Conservation (phyloP, 2,888 invertebrate species). For the Flexamia atlantica region DNA sequence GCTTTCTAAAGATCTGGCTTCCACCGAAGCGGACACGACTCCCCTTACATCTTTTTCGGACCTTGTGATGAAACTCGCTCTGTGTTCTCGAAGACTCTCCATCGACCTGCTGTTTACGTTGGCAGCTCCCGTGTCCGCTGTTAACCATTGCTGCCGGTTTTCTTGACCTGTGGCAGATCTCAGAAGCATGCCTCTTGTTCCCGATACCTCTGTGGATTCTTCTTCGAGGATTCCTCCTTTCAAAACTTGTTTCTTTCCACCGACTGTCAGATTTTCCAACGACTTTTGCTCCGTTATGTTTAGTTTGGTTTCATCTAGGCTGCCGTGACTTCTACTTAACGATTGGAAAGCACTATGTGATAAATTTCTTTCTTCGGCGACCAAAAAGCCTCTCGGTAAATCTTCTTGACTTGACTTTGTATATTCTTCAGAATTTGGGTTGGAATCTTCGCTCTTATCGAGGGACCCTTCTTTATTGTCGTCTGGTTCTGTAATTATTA, state of each 20-base stretch:
- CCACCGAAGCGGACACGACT: constrained; percentile 75
- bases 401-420: constrained; percentile 61
- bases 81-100: constrained; percentile 81
- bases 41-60: constrained; percentile 82
- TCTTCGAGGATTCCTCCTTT: constrained; percentile 51
- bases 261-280: constrained; percentile 50
- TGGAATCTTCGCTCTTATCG: constrained; percentile 56
- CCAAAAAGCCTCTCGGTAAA: constrained; percentile 47
- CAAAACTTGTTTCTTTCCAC: constrained; percentile 47
- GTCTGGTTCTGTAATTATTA: constrained; percentile 61
- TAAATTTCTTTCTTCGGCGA: constrained; percentile 49
- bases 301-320: constrained; percentile 53
- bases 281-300: constrained; percentile 60
- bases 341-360: constrained; percentile 57
- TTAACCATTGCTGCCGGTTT: constrained; percentile 71
- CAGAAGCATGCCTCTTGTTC: constrained; percentile 39
- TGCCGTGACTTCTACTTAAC: constrained; percentile 59
- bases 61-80: constrained; percentile 80
- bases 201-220: constrained; percentile 48
- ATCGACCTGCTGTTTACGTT: constrained; percentile 76
- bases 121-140: constrained; percentile 68
- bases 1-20: constrained; percentile 76
- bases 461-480: constrained; percentile 56
- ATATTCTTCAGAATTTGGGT: constrained; percentile 53
- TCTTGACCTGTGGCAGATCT: constrained; percentile 66